Conservation (phyloP, 2,113 vertebrate species). For the Takifugu bimaculatus region DNA sequence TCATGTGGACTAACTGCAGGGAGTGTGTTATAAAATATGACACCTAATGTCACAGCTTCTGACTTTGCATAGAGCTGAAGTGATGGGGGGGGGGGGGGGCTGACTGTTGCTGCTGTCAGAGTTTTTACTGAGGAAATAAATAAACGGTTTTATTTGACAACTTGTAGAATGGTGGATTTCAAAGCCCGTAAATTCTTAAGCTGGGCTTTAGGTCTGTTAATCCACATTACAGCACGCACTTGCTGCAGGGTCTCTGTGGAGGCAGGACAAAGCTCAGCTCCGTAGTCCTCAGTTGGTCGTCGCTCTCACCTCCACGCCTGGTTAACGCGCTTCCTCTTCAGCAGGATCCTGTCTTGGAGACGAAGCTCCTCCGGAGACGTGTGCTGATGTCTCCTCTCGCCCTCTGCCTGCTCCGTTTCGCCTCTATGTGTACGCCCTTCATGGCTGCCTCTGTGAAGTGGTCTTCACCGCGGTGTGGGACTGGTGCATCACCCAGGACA, state of each 20-base stretch:
- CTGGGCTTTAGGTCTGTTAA: conserved; percentile 36
- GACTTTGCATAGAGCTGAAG: neutral
- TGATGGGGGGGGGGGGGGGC: neutral
- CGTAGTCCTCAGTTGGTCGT: too few species aligned
- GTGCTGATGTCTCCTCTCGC: neutral
- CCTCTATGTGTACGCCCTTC: conserved; percentile 74
- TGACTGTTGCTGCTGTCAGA: too few species aligned
- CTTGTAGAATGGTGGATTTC: conserved; percentile 8
- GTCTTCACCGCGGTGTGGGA: conserved; percentile 70
- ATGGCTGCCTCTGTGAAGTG: conserved; percentile 76
- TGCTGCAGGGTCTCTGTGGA: conserved; percentile 6
- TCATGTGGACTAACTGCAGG: neutral
- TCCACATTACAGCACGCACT: conserved; percentile 17
- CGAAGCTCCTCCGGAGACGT: neutral
- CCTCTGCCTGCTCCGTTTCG: conserved; percentile 46
- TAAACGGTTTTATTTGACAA: conserved; percentile 1
- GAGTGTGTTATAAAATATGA: neutral
- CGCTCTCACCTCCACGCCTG: too few species aligned
- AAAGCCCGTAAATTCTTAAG: conserved; percentile 31
- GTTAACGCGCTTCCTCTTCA: conserved; percentile 6
- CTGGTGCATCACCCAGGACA: conserved; percentile 61
- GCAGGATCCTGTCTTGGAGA: conserved; percentile 27
- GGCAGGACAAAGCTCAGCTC: neutral
- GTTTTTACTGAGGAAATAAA: too few species aligned
- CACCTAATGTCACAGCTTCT: neutral